Base-by-base conservation (phyloP, 2,797 vertebrate genomes). In the Pseudochirops cupreus region DNA sequence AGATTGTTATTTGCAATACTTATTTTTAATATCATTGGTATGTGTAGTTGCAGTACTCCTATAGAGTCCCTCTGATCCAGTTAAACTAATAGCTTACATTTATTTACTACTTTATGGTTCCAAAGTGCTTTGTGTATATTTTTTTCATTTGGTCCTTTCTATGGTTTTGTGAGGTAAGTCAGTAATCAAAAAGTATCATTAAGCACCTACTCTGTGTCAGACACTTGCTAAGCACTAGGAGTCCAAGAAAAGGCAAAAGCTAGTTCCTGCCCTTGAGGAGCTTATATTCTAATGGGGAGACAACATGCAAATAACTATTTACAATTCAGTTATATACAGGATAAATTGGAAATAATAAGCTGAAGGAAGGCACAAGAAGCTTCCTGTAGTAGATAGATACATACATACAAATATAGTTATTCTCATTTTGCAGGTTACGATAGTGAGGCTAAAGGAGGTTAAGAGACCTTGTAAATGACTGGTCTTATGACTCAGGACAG, bases 11-110 rank as follows among this genome's bases (percentile, higher is more conserved):
- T 95, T 94, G 46, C 55, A 59, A 31, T 90, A 62, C 89, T 94
- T 97, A 93, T 87, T 93, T 29, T 96, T 62, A n/a, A 93, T 56
- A 57, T 50, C 52, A 90, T 46, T 67, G 92, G 53, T 89, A 1
- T 91, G 26, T 33, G 59, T 2, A 57, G 52, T 50, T 92, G 5
- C 33, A 5, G 33, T 39, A 24, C 67, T 96, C 92, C 67, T 54
- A 9, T 56, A 56, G 16, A 59, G 59, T 62, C 1, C n/a, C 92
- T 93, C 46, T 62, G 46, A 31, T 0, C 18, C 14, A 91, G 52
- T 82, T 57, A 57, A 54, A 50, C 24, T 28, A 56, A 11, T 28
- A 14, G 82, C 28, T 50, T 46, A 56, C 53, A 50, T 16, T 53
- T 50, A 50, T 87, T 87, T 87, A 87, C 24, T 46, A n/a, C 1